Base-by-base conservation (phyloP, 2,113 vertebrate genomes). In the Dasyurus viverrinus region DNA sequence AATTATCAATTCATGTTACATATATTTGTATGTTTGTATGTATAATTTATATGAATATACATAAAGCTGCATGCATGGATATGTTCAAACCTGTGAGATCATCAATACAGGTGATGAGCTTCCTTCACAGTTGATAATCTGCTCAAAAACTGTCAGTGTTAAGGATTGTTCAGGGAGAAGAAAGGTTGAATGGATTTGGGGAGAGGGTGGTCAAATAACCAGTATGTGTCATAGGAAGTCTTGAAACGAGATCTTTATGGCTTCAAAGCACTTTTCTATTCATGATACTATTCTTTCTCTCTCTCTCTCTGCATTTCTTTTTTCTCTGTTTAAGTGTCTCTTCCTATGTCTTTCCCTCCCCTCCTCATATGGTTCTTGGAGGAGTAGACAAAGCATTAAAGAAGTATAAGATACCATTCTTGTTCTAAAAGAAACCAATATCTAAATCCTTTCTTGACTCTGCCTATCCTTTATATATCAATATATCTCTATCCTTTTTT, bases 401-500 rank as follows among this genome's bases (percentile, higher is more conserved):
- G 2, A 42, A 42, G n/a, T 76, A n/a, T 19, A 42, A 42, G 68
- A 42, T 16, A 84, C 16, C 36, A 84, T 42, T 42, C 1, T 84
- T 84, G 5, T 23, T 42, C 68, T 84, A 42, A 84, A 42, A 42
- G 68, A 42, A 84, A 84, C 19, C 42, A 57, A 30, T 42, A 2
- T 60, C 3, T 48, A 60, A 30, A 60, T 92, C 22, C 42, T 2
- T 47, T 47, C 54, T 54, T 27, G 53, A 55, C 16, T n/a, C 0
- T 7, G 7, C 48, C 11, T 47, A 27, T 48, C 54, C 8, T 54
- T 36, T 12, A 42, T 47, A 3, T 24, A 54, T 53, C 12, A 60
- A 94, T 92, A 16, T 1, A n/a, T 93, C 57, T 68, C 1, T 55
- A 14, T 54, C 53, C 93, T 55, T 25, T 26, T 95, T 94, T 95